Conservation (phyloP, 2,888 invertebrate species). For the Halictus ligatus region DNA sequence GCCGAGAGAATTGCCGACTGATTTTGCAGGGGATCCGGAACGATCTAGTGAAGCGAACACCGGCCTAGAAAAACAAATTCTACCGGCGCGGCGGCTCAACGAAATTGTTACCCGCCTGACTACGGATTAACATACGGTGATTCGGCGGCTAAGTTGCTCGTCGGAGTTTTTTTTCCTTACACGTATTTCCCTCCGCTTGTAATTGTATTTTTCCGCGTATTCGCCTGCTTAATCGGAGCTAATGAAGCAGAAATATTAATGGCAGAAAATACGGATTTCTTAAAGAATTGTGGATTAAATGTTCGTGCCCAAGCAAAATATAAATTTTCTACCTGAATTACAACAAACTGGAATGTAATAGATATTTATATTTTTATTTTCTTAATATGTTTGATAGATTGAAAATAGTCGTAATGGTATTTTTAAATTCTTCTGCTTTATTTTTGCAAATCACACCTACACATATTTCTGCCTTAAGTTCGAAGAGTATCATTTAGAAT, state of each 20-base stretch:
- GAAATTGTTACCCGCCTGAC: neutral
- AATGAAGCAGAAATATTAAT: neutral
- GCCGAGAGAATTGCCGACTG: neutral
- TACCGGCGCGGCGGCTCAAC: neutral
- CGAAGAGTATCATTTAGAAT: too few species aligned
- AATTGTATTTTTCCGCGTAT: neutral
- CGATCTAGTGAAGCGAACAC: neutral
- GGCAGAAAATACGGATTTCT: neutral
- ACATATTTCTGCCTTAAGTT: too few species aligned
- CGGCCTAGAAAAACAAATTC: neutral
- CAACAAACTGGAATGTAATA: too few species aligned
- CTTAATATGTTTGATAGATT: too few species aligned
- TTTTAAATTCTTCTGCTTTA: too few species aligned
- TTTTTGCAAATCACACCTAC: too few species aligned
- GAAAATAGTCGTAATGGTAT: too few species aligned
- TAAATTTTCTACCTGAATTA: too few species aligned
- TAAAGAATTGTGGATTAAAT: neutral
- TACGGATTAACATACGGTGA: constrained; percentile 3
- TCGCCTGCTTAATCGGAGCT: neutral
- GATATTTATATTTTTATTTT: too few species aligned
- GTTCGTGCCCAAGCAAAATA: neutral
- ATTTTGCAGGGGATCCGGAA: neutral
- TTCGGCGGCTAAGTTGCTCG: neutral
- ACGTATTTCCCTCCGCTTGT: neutral
- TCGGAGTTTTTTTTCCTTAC: neutral